phyloP scores from a whole-genome alignment of 2,888 invertebrate genomes.

The Phengaris arion region DNA sequence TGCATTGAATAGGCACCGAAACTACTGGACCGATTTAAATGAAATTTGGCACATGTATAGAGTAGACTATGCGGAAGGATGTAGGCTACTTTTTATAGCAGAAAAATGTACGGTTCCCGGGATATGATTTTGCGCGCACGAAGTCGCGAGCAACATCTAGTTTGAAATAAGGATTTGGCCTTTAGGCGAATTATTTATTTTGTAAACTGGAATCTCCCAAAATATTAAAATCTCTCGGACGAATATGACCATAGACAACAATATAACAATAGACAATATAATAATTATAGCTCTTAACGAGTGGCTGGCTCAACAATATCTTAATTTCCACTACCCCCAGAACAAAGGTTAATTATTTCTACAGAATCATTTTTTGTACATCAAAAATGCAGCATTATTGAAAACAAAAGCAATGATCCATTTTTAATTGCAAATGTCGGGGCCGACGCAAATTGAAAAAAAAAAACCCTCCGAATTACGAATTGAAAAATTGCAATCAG shows the following conservation, averaged over 20 bases:
- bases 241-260: background rate
- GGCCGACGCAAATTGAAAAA: slow-evolving; percentile 43
- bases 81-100: too few relatives aligned
- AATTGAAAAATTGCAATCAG: slow-evolving; percentile 63
- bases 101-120: too few relatives aligned
- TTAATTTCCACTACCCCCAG: slow-evolving; percentile 11
- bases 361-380: slow-evolving; percentile 34
- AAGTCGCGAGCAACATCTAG: too few relatives aligned
- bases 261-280: background rate
- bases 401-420: slow-evolving; percentile 44
- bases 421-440: slow-evolving; percentile 45
- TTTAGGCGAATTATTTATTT: too few relatives aligned
- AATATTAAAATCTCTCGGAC: background rate
- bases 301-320: background rate
- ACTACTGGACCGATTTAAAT: too few relatives aligned
- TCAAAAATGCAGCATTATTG: slow-evolving; percentile 38
- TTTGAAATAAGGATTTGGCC: too few relatives aligned
- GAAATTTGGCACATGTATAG: too few relatives aligned
- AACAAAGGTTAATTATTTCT: slow-evolving; percentile 31
- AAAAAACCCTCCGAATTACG: slow-evolving; percentile 50
- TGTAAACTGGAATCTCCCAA: too few relatives aligned
- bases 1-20: too few relatives aligned
- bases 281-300: background rate
- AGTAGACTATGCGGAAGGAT: too few relatives aligned
- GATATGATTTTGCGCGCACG: too few relatives aligned